Base-by-base conservation (phyloP, 2,888 invertebrate species). In the Eupithecia subumbrata region DNA sequence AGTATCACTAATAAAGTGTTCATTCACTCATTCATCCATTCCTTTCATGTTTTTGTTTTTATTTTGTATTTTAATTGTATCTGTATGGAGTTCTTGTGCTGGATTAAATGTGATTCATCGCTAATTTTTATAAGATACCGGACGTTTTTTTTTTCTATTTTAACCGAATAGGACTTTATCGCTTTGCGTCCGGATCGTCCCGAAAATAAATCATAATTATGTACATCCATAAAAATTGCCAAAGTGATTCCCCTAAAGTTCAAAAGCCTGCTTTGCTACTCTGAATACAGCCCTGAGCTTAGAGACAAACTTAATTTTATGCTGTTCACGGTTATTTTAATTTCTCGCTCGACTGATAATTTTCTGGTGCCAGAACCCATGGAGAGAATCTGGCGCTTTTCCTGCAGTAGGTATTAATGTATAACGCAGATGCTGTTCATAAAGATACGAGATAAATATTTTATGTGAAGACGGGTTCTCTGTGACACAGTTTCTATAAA, bases 311-410 rank as follows among this genome's bases (percentile, higher is more conserved):
- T 92, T 92, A 94, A 93, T 93, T 91, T 92, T 90, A 92, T 92
- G 90, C 92, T 86, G 88, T 91, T 93, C 92, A 92, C 92, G 92
- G 91, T 87, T 90, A 91, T 91, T 93, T 94, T 90, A 92, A 93
- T 93, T 92, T 90, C 90, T 89, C 89, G 91, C 90, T 89, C 83
- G 87, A 89, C 84, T 91, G 91, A 93, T 92, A 93, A 93, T 93
- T 92, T 90, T 88, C 91, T 91, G 89, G 90, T 90, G 86, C 86
- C 86, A 82, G 88, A 88, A 87, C 84, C 88, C 88, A 88, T 87
- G 87, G 84, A 90, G 89, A 88, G 91, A 91, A 92, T 91, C 90
- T 89, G 85, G 83, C 82, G 86, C 90, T 89, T 83, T 85, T 78
- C 83, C 82, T 84, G 85, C 85, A 87, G 83, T 86, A 43, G 12